Evolutionary conservation across 2,797 vertebrate species (phyloP).

Genomic region (Rousettus madagascariensis): DNA sequence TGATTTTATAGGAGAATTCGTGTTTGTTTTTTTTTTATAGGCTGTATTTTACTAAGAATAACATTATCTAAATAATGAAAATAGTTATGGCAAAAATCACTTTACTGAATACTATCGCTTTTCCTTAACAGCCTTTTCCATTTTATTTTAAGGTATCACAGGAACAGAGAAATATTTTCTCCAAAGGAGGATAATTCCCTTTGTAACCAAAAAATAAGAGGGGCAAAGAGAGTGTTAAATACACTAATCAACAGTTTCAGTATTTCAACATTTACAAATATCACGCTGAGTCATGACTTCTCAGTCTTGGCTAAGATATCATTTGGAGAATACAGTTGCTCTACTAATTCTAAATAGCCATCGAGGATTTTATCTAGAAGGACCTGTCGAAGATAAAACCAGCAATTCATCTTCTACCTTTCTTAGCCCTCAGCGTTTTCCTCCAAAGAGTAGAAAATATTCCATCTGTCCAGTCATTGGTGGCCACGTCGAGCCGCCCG

Average conservation of each 20-base stretch:
- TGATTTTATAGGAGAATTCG: background rate
- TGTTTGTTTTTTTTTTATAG: background rate
- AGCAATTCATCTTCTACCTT: slow-evolving; percentile 83
- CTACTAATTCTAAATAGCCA: background rate
- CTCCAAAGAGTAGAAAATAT: slow-evolving; percentile 98
- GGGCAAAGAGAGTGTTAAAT: background rate
- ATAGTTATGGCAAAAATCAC: background rate
- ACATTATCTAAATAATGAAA: slow-evolving; percentile 33
- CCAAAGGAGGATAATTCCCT: background rate
- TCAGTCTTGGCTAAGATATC: background rate
- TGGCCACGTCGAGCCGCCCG: slow-evolving; percentile 95
- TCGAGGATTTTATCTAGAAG: background rate
- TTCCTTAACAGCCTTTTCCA: slow-evolving; percentile 4
- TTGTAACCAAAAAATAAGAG: background rate
- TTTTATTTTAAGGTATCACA: slow-evolving; percentile 18
- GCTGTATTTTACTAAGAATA: background rate
- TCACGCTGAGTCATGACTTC: background rate
- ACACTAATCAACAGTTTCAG: background rate
- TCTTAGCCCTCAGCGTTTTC: slow-evolving; percentile 95
- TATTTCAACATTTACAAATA: slow-evolving; percentile 5
- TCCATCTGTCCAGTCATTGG: slow-evolving; percentile 99
- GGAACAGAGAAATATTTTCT: background rate
- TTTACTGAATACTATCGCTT: background rate
- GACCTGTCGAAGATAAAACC: background rate
- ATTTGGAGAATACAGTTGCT: background rate